phyloP scores from a whole-genome alignment of 2,888 invertebrate species.

The Dicycla oo region DNA sequence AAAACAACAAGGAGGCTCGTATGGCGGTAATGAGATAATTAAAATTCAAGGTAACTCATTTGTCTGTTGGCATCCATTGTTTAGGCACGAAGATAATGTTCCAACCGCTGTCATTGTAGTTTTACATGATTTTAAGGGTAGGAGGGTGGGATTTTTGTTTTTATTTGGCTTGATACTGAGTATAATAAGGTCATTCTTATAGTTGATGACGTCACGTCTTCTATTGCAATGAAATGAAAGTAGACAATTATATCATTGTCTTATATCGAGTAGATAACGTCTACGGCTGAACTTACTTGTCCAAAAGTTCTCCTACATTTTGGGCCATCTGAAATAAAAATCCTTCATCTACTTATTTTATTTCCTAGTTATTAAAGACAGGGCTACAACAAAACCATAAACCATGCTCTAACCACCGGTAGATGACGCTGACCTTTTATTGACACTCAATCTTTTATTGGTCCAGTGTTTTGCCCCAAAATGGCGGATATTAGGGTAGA shows the following conservation, averaged over 20 bases:
- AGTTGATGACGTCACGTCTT: too few species aligned
- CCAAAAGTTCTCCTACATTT: too few species aligned
- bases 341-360: slow-evolving; percentile 11
- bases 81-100: slow-evolving; percentile 35
- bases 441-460: slow-evolving; percentile 61
- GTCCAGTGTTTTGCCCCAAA: slow-evolving; percentile 55
- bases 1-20: slow-evolving; percentile 28
- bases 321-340: background rate
- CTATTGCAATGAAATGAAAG: too few species aligned
- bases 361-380: slow-evolving; percentile 8
- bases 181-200: too few species aligned
- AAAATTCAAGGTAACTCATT: slow-evolving; percentile 58
- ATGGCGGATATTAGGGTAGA: slow-evolving; percentile 52
- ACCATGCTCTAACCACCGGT: slow-evolving; percentile 20
- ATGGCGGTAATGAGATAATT: slow-evolving; percentile 55
- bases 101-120: slow-evolving; percentile 9
- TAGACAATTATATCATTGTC: too few species aligned
- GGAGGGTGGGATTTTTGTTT: background rate
- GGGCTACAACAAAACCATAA: slow-evolving; percentile 26
- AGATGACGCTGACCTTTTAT: slow-evolving; percentile 57
- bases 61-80: slow-evolving; percentile 30
- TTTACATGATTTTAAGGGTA: background rate
- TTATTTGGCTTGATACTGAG: background rate
- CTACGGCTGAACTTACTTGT: too few species aligned
- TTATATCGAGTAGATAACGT: too few species aligned